Conservation (phyloP, 2,113 vertebrate species). For the Brachyhypopomus occidentalis region DNA sequence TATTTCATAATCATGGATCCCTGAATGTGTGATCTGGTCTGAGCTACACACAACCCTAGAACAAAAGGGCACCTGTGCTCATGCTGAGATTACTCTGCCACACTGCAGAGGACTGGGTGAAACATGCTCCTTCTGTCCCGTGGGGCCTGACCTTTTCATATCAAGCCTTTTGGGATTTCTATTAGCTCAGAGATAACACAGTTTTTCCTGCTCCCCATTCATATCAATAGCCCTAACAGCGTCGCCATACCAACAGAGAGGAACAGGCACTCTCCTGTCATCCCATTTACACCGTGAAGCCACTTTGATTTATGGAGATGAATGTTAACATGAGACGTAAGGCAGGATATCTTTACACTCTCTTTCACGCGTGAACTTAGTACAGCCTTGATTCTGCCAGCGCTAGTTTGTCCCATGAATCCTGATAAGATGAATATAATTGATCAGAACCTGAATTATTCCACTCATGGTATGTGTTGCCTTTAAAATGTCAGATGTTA, state of each 20-base stretch:
- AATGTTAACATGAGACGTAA: conserved; percentile 7
- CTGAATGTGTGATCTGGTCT: conserved; percentile 18
- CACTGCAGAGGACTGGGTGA: conserved; percentile 31
- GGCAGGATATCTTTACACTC: background rate
- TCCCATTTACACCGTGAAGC: background rate
- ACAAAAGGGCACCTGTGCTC: conserved; percentile 11
- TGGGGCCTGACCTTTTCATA: conserved; percentile 53
- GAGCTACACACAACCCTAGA: conserved; percentile 19
- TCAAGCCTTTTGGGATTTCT: conserved; percentile 44
- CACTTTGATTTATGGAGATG: conserved; percentile 3
- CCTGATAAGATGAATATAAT: too few relatives aligned
- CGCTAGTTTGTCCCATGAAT: background rate
- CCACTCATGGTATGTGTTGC: background rate
- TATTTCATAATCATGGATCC: conserved; percentile 17
- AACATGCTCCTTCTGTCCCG: conserved; percentile 41
- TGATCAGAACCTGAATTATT: background rate
- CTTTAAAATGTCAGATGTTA: background rate
- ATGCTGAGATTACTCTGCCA: conserved; percentile 39
- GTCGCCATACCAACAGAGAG: conserved; percentile 7
- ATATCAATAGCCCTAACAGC: conserved; percentile 16
- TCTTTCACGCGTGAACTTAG: background rate
- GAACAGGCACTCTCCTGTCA: background rate
- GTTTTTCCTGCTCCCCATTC: background rate
- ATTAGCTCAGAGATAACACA: conserved; percentile 48
- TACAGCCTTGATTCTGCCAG: background rate